phyloP scores from a whole-genome alignment of 2,113 vertebrate species.

The Eudyptes chrysolophus region DNA sequence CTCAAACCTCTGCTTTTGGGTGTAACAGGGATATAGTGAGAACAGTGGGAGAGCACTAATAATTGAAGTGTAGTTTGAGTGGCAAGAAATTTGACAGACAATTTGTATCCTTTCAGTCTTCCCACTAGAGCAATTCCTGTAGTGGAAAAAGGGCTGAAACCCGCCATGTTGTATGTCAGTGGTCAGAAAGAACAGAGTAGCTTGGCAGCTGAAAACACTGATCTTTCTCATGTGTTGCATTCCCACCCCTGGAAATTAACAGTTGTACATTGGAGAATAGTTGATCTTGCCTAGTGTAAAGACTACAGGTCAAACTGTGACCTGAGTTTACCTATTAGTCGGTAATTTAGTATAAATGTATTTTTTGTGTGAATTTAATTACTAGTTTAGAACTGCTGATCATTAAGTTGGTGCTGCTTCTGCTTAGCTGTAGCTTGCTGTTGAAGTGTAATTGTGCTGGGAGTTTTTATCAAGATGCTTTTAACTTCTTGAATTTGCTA shows the following conservation, averaged over 20 bases:
- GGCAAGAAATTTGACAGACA: background rate
- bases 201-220: background rate
- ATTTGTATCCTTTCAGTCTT: background rate
- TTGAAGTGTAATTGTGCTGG: background rate
- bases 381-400: background rate
- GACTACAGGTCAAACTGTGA: background rate
- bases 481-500: background rate
- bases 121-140: background rate
- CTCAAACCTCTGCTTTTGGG: background rate
- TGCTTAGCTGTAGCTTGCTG: background rate
- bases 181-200: background rate
- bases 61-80: background rate
- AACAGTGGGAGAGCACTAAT: background rate
- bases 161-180: rapidly evolving
- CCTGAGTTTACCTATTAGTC: background rate
- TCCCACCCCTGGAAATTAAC: background rate
- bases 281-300: background rate
- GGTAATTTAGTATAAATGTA: background rate
- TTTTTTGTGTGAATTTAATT: background rate
- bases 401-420: background rate
- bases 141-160: background rate
- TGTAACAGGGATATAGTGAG: background rate
- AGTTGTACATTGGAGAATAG: background rate
- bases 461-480: background rate
- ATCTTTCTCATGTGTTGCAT: background rate